Percentiles rank a stretch among this genome's conserved stretches.
phyloP scores from a whole-genome alignment of 2,888 invertebrate genomes.

The Oscheius sp. region DNA sequence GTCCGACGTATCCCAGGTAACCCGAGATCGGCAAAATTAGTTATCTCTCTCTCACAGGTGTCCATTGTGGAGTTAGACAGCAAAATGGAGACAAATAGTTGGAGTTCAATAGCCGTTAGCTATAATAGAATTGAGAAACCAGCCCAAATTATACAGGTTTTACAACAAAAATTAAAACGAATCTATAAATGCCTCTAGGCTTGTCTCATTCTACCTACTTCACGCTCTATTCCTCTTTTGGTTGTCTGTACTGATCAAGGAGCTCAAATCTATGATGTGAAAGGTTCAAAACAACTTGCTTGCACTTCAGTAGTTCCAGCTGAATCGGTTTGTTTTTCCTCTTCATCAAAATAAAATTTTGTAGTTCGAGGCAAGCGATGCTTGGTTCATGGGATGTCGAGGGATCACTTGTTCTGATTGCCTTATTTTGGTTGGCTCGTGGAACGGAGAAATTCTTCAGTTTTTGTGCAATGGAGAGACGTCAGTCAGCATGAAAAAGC shows the following conservation, averaged over 20 bases:
- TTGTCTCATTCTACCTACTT: constrained; percentile 53
- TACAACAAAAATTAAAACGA: too few relatives aligned
- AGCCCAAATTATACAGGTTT: constrained; percentile 20
- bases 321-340: background rate
- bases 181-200: too few relatives aligned
- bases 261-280: constrained; percentile 43
- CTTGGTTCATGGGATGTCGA: constrained; percentile 8
- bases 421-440: constrained; percentile 39
- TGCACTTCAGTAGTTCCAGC: background rate
- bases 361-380: background rate
- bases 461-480: constrained; percentile 61
- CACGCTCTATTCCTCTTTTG: constrained; percentile 52
- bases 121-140: constrained; percentile 29
- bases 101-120: background rate
- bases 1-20: constrained; percentile 31
- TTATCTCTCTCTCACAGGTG: background rate
- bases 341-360: background rate
- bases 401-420: constrained; percentile 17
- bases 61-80: constrained; percentile 26
- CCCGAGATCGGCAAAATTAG: background rate
- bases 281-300: constrained; percentile 14
- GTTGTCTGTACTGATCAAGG: constrained; percentile 48
- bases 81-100: constrained; percentile 32
- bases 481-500: constrained; percentile 40
- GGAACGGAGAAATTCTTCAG: constrained; percentile 58